These are phyloP conservation scores for Conger conger DNA, from an alignment of 2,113 vertebrate genomes.

Conservation along the genomic window DNA sequence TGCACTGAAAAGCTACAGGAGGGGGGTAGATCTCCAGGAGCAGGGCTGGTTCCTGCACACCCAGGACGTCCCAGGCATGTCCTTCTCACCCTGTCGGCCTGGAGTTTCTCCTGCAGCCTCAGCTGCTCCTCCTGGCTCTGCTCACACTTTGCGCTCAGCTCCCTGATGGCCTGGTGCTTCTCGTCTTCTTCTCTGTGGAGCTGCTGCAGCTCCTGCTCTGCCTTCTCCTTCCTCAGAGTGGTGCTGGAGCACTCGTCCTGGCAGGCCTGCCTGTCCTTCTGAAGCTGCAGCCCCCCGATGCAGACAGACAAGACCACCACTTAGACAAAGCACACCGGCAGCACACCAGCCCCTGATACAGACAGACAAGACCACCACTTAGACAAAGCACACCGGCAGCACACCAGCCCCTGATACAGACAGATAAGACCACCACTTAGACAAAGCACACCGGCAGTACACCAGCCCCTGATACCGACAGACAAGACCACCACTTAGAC, in stretches of 20 bases:
- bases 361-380: neutral
- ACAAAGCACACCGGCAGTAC: no score
- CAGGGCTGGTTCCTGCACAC: no score
- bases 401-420: neutral
- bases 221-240: conserved; percentile 79
- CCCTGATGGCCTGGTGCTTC: conserved; percentile 73
- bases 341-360: neutral
- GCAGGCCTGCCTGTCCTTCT: conserved; percentile 84
- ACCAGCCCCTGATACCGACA: neutral
- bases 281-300: conserved; percentile 67
- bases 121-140: conserved; percentile 79
- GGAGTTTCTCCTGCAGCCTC: conserved; percentile 80
- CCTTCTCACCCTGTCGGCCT: conserved; percentile 81
- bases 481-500: neutral
- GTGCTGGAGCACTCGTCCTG: conserved; percentile 83
- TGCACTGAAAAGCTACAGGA: no score
- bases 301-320: neutral
- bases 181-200: conserved; percentile 74
- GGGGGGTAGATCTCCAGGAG: no score
- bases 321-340: neutral
- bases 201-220: conserved; percentile 84
- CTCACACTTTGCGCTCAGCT: conserved; percentile 69
- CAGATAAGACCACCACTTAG: neutral
- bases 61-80: neutral
- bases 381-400: no score